Evolutionary conservation across 2,797 vertebrate species (phyloP), one percentile per base, ranked within the genome.

Genomic region (Chanos chanos): DNA sequence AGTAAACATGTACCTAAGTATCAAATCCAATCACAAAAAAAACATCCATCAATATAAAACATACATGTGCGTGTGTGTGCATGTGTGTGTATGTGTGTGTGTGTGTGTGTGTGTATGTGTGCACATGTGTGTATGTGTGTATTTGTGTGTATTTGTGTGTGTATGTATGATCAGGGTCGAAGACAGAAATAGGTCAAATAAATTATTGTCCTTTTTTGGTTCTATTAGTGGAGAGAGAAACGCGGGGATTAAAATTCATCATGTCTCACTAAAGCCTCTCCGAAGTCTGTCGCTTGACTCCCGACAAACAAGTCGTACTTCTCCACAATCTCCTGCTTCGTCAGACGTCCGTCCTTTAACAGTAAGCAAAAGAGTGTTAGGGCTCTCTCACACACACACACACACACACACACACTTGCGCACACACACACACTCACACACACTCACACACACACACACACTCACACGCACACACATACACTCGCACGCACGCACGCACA

Each of bases 271-370:
- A 99, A 83, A 47, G 96, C 96, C 72, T 99, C 96, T 18, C 96
- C 96, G 3, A 99, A 99, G 86, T 99, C 94, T 19, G 96, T 99
- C n/a, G 93, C 96, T 82, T 99, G 96, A 79, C 96, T 99, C 56
- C 96, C 96, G 69, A 99, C 96, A 57, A 99, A 99, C 72, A 99
- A 74, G 77, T 99, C 96, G 4, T 97, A 97, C 77, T 99, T 98
- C 53, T 96, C 92, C 73, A 99, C 91, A 1, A 99, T 95, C 81
- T 99, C 96, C 68, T 90, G 89, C 70, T 89, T 92, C n/a, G 91
- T 94, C 61, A 99, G 86, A 13, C 79, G 93, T 33, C 93, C 94
- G 0, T 99, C 95, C 96, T 99, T 73, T 16, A 18, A 43, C n/a
- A 6, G n/a, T 15, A 65, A 4, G 22, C 52, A 61, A n/a, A n/a